phyloP scores from a whole-genome alignment of 2,797 vertebrate species.

The Enteromius trimaculatus region DNA sequence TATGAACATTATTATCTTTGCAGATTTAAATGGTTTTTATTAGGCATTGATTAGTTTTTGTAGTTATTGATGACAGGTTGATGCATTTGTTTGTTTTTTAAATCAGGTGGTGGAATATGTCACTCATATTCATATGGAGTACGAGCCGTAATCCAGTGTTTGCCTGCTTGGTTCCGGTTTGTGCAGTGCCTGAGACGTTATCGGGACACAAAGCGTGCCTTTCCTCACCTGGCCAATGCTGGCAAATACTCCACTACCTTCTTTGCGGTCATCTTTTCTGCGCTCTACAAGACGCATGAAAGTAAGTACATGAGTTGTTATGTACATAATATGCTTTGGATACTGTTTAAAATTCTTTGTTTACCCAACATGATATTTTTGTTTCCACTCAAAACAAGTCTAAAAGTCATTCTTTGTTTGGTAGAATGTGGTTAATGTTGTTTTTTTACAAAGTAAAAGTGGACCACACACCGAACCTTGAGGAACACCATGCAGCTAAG shows the following conservation, averaged over 20 bases:
- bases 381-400: background rate
- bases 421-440: background rate
- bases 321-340: background rate
- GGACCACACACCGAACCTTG: background rate
- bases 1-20: constrained; percentile 44
- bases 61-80: background rate
- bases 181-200: constrained; percentile 98
- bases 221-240: constrained; percentile 95
- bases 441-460: background rate
- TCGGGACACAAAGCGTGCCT: constrained; percentile 94
- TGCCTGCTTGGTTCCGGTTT: constrained; percentile 98
- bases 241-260: constrained; percentile 99
- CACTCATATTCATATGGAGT: constrained; percentile 94
- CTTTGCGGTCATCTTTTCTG: constrained; percentile 94
- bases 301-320: constrained; percentile 72
- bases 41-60: too few relatives aligned
- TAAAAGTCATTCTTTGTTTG: background rate
- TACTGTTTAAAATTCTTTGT: constrained; percentile 10
- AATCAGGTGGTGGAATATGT: constrained; percentile 78
- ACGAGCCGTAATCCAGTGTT: constrained; percentile 94
- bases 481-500: background rate
- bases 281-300: constrained; percentile 93
- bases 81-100: constrained; percentile 34
- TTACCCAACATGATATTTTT: constrained; percentile 13
- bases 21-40: background rate